These are phyloP conservation scores for Germaria angustata DNA, from an alignment of 2,888 invertebrate genomes.

Conservation along the genomic window DNA sequence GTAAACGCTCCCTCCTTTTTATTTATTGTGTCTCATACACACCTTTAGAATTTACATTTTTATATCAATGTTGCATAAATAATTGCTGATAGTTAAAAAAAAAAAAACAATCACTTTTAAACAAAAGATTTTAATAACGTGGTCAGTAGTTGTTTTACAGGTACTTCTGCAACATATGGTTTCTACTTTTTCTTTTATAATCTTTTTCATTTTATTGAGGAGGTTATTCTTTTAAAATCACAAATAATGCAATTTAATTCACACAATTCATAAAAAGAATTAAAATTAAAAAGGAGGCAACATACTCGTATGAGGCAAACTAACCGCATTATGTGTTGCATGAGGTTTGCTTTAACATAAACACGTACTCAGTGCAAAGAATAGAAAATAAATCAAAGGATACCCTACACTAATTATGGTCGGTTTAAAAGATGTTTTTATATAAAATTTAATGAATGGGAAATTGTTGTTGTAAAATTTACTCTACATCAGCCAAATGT, in stretches of 20 bases:
- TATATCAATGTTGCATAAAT: slow-evolving; percentile 41
- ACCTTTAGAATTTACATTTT: too few relatives aligned
- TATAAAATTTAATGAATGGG: too few relatives aligned
- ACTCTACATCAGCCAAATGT: too few relatives aligned
- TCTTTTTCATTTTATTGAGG: slow-evolving; percentile 3
- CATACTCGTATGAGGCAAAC: not conserved
- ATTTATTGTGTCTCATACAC: too few relatives aligned
- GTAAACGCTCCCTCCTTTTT: too few relatives aligned
- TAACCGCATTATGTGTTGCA: slow-evolving; percentile 57
- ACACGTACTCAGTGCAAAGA: not conserved
- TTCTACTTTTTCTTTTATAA: not conserved
- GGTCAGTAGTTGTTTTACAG: not conserved
- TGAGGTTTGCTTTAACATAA: slow-evolving; percentile 15
- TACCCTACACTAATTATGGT: not conserved
- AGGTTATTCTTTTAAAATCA: not conserved
- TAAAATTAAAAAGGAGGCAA: slow-evolving; percentile 5
- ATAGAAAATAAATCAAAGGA: not conserved
- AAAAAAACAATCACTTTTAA: not conserved
- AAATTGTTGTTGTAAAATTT: too few relatives aligned
- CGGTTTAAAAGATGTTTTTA: not conserved
- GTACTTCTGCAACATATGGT: slow-evolving; percentile 28
- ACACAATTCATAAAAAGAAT: not conserved
- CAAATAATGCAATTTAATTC: slow-evolving; percentile 22
- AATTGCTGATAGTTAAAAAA: slow-evolving; percentile 29
- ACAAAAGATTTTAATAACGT: slow-evolving; percentile 45